Evolutionary conservation across 2,888 invertebrate genomes (phyloP).

Genomic region (Lobophora halterata): DNA sequence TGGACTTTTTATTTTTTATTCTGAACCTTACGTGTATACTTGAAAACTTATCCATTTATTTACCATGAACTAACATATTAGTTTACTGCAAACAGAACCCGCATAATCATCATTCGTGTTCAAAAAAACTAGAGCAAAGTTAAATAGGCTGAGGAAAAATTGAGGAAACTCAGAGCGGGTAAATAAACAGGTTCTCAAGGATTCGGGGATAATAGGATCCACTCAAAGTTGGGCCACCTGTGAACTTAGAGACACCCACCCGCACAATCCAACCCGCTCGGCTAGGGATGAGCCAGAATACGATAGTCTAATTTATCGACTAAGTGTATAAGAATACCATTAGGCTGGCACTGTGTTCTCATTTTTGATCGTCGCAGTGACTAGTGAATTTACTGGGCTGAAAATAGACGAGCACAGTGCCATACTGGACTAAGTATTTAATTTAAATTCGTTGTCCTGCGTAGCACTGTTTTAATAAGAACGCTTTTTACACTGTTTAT

Average conservation of each 20-base stretch:
- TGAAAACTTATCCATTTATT: too few relatives aligned
- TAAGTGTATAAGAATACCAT: too few relatives aligned
- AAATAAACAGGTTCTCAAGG: conserved; percentile 41
- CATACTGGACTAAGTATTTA: too few relatives aligned
- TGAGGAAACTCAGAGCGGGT: conserved; percentile 23
- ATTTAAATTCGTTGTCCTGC: too few relatives aligned
- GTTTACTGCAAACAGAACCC: conserved; percentile 4
- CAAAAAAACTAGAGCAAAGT: conserved; percentile 24
- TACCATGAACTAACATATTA: too few relatives aligned
- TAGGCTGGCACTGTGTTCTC: too few relatives aligned
- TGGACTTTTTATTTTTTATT: too few relatives aligned
- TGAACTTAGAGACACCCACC: conserved; percentile 35
- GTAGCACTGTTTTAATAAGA: too few relatives aligned
- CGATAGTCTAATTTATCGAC: not conserved
- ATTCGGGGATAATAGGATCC: conserved; percentile 29
- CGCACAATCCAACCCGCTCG: conserved; percentile 28
- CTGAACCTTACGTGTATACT: not conserved
- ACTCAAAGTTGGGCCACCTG: conserved; percentile 37
- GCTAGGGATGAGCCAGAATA: conserved; percentile 17
- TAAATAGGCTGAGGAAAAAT: conserved; percentile 27
- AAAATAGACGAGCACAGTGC: too few relatives aligned
- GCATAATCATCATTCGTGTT: conserved; percentile 19
- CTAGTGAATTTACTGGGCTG: too few relatives aligned
- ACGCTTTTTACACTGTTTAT: too few relatives aligned
- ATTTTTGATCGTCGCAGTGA: too few relatives aligned